A percentile compares a stretch with the other conserved stretches of the same genome.
Evolutionary conservation across 1,140 invertebrate genomes (phyloP).

Genomic region (Sarcophaga bullata): DNA sequence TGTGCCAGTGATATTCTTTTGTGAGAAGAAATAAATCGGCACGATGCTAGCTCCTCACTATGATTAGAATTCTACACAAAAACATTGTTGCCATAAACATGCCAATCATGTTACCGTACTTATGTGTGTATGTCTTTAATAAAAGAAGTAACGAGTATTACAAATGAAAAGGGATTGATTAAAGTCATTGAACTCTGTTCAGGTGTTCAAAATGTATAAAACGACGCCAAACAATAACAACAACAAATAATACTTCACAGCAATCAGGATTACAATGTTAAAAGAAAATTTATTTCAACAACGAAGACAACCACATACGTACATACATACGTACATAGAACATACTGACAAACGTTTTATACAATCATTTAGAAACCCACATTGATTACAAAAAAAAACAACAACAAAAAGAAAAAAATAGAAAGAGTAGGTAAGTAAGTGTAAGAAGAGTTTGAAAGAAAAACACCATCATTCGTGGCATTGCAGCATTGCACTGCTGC

Average conservation of each 20-base stretch:
- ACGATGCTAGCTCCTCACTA: too few species aligned
- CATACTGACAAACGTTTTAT: too few species aligned
- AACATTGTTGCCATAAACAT: too few species aligned
- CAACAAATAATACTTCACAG: neutral
- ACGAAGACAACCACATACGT: neutral
- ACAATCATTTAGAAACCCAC: too few species aligned
- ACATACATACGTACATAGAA: neutral
- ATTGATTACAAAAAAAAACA: too few species aligned
- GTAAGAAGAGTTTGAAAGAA: neutral
- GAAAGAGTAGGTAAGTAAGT: neutral
- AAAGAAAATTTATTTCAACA: neutral
- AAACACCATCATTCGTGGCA: neutral
- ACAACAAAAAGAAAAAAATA: too few species aligned
- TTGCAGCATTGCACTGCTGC: neutral
- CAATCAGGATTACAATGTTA: neutral
- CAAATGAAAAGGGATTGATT: slow-evolving; percentile 7
- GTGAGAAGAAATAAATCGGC: too few species aligned
- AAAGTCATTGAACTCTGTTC: slow-evolving; percentile 16
- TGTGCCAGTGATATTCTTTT: too few species aligned
- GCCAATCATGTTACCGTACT: too few species aligned
- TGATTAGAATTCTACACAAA: too few species aligned
- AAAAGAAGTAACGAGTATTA: too few species aligned
- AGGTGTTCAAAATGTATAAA: neutral
- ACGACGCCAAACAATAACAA: neutral
- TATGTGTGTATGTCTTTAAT: too few species aligned